These are phyloP conservation scores for Calidris pugnax DNA, from an alignment of 2,113 vertebrate species.

Conservation along the genomic window DNA sequence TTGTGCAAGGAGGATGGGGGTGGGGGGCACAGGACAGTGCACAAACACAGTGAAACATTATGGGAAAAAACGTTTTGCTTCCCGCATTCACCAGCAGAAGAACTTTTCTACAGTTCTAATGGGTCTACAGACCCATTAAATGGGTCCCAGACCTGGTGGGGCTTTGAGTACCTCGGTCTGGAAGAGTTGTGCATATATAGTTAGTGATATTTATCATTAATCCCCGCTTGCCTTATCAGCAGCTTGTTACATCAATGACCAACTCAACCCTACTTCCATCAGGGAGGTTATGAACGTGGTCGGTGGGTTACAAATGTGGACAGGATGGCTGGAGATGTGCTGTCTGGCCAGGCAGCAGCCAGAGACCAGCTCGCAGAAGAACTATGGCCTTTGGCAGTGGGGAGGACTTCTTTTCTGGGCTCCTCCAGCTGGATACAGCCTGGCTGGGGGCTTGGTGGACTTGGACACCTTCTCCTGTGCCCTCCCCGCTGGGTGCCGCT, in stretches of 20 bases:
- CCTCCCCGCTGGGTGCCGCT: background rate
- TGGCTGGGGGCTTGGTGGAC: background rate
- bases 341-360: background rate
- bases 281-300: background rate
- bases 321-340: background rate
- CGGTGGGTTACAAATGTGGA: rapidly evolving
- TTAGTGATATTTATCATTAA: background rate
- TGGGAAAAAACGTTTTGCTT: background rate
- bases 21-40: rapidly evolving
- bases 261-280: rapidly evolving
- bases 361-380: background rate
- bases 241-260: background rate
- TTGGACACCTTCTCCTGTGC: background rate
- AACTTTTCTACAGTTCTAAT: background rate
- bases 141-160: background rate
- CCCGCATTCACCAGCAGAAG: rapidly evolving
- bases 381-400: rapidly evolving
- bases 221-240: rapidly evolving
- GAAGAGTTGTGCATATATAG: background rate
- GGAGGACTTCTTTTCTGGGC: background rate
- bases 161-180: background rate
- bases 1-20: rapidly evolving
- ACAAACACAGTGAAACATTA: rapidly evolving
- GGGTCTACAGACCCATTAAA: background rate
- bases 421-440: background rate